Conservation (phyloP, 2,888 invertebrate genomes). For the Pomacea canaliculata region DNA sequence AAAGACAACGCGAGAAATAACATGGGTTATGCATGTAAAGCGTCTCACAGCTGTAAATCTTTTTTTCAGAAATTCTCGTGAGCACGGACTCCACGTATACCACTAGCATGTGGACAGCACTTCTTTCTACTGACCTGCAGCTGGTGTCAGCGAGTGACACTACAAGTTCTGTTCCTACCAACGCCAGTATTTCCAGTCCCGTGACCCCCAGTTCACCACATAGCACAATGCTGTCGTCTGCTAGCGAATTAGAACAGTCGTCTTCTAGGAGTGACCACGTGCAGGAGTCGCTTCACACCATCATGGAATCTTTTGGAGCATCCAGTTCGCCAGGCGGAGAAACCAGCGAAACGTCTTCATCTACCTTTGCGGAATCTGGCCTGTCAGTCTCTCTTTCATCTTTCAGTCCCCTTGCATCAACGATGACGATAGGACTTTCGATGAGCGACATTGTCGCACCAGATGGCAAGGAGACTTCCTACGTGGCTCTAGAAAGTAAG, state of each 20-base stretch:
- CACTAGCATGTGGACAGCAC: conserved; percentile 12
- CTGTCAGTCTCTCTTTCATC: background rate
- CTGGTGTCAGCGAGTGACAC: conserved; percentile 7
- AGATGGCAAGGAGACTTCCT: background rate
- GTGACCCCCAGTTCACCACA: background rate
- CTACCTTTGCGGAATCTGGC: background rate
- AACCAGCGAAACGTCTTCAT: background rate
- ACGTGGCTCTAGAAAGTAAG: background rate
- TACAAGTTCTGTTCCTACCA: background rate
- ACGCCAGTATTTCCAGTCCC: background rate
- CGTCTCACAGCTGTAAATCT: background rate
- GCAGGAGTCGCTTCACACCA: background rate
- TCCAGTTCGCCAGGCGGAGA: background rate
- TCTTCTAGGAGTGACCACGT: background rate
- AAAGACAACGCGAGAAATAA: no score
- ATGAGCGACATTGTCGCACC: background rate
- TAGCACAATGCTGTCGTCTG: no score
- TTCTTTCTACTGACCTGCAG: conserved; percentile 13
- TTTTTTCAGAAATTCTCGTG: conserved; percentile 1
- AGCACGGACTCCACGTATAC: conserved; percentile 8
- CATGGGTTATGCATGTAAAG: no score
- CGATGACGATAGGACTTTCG: background rate
- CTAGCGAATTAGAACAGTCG: background rate
- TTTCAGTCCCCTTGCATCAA: background rate
- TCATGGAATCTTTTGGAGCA: background rate